phyloP scores from a whole-genome alignment of 2,113 vertebrate genomes.

The Phrynosoma platyrhinos region DNA sequence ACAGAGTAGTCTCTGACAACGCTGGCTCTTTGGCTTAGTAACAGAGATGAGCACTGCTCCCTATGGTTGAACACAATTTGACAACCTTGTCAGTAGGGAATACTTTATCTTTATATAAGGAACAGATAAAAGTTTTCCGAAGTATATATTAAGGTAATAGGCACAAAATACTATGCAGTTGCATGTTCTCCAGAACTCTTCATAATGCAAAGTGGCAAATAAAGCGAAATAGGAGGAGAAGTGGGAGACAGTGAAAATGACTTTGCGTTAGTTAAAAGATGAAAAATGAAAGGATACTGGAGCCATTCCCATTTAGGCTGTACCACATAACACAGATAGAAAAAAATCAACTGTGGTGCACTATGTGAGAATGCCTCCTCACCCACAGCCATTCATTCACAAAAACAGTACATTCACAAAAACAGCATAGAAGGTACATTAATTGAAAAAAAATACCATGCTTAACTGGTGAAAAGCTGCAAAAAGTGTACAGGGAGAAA shows the following conservation, averaged over 20 bases:
- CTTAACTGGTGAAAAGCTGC: background rate
- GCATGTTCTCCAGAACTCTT: background rate
- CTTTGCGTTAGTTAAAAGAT: background rate
- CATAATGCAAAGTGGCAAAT: background rate
- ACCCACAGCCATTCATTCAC: background rate
- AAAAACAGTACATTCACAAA: background rate
- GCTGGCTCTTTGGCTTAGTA: too few relatives aligned
- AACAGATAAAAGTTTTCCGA: too few relatives aligned
- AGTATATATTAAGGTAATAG: too few relatives aligned
- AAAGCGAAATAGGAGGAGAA: background rate
- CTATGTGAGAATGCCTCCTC: background rate
- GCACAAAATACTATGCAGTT: background rate
- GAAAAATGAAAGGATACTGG: background rate
- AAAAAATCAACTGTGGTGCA: background rate
- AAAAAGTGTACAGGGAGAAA: too few relatives aligned
- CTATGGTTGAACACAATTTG: too few relatives aligned
- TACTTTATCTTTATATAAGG: too few relatives aligned
- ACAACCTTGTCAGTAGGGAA: too few relatives aligned
- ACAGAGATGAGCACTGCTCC: too few relatives aligned
- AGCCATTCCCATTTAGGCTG: background rate
- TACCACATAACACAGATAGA: background rate
- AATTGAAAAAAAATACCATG: background rate
- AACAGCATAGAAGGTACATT: background rate
- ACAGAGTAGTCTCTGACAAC: too few relatives aligned
- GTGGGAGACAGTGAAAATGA: background rate